A percentile compares a stretch with the other conserved stretches of the same genome.
Evolutionary conservation across 2,797 vertebrate species (phyloP).

Genomic region (Hoplostethus atlanticus): DNA sequence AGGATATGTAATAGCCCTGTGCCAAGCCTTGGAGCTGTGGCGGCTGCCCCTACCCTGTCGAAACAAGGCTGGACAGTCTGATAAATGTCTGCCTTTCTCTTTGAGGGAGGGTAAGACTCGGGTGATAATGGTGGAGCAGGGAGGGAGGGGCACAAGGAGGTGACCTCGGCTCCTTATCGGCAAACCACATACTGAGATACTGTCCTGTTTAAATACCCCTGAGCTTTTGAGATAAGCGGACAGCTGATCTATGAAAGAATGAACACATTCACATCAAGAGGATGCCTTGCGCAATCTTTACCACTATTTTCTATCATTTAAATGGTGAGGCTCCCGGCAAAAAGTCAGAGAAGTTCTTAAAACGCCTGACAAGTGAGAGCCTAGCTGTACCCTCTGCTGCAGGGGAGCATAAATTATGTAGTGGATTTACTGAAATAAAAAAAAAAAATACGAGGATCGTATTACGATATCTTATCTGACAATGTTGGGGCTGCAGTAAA

Average conservation of each 20-base stretch:
- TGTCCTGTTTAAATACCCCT: conserved; percentile 17
- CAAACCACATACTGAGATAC: conserved; percentile 23
- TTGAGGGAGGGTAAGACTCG: neutral
- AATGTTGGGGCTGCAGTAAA: conserved; percentile 36
- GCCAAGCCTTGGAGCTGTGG: neutral
- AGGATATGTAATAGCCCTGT: neutral
- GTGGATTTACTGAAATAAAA: conserved; percentile 51
- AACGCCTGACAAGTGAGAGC: conserved; percentile 19
- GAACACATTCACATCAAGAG: neutral
- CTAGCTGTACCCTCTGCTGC: conserved; percentile 50
- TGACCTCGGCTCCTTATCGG: conserved; percentile 43
- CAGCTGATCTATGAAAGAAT: neutral
- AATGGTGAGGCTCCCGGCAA: conserved; percentile 6
- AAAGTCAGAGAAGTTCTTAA: conserved; percentile 9
- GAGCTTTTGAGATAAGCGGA: neutral
- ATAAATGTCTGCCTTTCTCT: conserved; percentile 23
- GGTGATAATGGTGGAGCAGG: conserved; percentile 16
- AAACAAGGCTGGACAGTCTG: neutral
- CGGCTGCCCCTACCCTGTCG: neutral
- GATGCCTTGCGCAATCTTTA: neutral
- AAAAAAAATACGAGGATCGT: conserved; percentile 46
- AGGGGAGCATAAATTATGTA: conserved; percentile 69
- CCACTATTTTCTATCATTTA: conserved; percentile 38
- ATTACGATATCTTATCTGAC: conserved; percentile 52
- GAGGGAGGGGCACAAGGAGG: conserved; percentile 15